Evolutionary conservation across 2,797 vertebrate genomes (phyloP).

Genomic region (Amphiprion clarkii): DNA sequence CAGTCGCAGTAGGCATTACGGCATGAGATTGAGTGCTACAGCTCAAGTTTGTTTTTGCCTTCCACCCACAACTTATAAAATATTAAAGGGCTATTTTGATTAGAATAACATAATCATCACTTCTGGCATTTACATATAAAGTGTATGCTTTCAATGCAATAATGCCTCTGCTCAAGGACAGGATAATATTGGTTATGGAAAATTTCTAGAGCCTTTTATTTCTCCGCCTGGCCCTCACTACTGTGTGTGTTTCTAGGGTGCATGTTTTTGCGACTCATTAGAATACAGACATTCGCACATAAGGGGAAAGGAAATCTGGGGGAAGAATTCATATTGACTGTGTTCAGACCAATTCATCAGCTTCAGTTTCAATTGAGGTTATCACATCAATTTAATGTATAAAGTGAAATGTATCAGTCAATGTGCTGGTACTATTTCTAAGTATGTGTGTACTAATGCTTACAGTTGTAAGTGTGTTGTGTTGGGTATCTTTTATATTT

Average conservation of each 20-base stretch:
- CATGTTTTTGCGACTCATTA: conserved; percentile 36
- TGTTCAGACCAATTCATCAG: not conserved
- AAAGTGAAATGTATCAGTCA: not conserved
- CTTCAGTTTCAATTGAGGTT: conserved; percentile 17
- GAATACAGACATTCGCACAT: conserved; percentile 37
- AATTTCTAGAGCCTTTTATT: conserved; percentile 60
- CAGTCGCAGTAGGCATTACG: conserved; percentile 36
- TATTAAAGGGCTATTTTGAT: conserved; percentile 81
- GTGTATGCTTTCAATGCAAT: conserved; percentile 74
- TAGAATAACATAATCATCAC: conserved; percentile 79
- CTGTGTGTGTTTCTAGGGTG: conserved; percentile 5
- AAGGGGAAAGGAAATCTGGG: conserved; percentile 11
- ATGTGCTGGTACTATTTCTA: not conserved
- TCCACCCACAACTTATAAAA: conserved; percentile 76
- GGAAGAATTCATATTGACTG: conserved; percentile 4
- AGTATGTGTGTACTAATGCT: not conserved
- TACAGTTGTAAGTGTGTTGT: not conserved
- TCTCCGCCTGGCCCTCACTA: conserved; percentile 24
- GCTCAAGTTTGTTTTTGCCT: conserved; percentile 58
- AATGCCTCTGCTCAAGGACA: conserved; percentile 73
- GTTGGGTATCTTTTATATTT: not conserved
- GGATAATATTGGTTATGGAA: conserved; percentile 70
- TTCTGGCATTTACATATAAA: conserved; percentile 82
- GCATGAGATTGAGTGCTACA: conserved; percentile 37
- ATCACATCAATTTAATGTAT: not conserved